Percentiles rank a stretch among this genome's conserved stretches.
phyloP scores from a whole-genome alignment of 2,113 vertebrate genomes.

The Megaceryle torquata region DNA sequence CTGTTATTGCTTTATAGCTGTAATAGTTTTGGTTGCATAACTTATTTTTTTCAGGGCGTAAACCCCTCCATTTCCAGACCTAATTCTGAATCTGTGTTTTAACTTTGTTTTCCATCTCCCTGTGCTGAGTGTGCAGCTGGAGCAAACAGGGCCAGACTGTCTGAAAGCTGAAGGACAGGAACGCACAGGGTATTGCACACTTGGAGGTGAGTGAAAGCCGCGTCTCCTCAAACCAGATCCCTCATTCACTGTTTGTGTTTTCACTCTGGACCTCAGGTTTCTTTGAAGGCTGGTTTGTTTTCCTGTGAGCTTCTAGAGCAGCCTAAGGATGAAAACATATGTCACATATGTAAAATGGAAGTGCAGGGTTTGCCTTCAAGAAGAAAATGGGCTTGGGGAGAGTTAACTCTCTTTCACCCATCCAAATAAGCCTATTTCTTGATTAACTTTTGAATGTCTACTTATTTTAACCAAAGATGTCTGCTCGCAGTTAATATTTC shows the following conservation, averaged over 20 bases:
- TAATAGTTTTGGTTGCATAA: not conserved
- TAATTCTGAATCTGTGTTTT: not conserved
- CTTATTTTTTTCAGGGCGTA: not conserved
- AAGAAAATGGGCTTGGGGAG: not conserved
- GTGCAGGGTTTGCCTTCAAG: not conserved
- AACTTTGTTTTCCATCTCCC: not conserved
- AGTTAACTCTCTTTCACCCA: not conserved
- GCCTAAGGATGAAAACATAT: not conserved
- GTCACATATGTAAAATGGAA: not conserved
- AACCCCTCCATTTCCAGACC: rapidly evolving
- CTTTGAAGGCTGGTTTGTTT: not conserved
- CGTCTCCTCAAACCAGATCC: not conserved
- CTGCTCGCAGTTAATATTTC: not conserved
- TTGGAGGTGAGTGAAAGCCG: not conserved
- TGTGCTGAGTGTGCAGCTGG: rapidly evolving
- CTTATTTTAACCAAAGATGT: not conserved
- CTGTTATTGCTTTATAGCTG: not conserved
- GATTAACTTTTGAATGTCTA: not conserved
- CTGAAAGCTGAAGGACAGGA: not conserved
- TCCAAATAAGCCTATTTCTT: not conserved
- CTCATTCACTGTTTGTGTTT: not conserved
- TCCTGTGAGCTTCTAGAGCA: not conserved
- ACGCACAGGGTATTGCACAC: rapidly evolving
- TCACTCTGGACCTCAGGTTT: not conserved
- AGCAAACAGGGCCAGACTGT: not conserved